phyloP scores from a whole-genome alignment of 2,888 invertebrate genomes.

The Mycogona germanica region DNA sequence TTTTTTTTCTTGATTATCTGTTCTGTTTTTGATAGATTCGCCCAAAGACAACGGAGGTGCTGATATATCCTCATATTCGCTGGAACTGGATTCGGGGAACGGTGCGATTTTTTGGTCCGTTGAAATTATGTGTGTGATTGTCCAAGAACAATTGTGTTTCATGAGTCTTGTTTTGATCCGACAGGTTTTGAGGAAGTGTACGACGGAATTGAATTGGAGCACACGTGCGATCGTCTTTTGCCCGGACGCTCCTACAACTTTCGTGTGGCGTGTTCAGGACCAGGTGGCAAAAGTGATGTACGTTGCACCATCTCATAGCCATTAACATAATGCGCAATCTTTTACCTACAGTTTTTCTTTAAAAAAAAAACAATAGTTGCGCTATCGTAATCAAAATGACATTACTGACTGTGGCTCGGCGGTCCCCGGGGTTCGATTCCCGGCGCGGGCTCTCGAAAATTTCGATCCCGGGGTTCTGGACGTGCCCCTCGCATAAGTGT shows the following conservation, averaged over 20 bases:
- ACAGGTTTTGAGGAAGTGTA: slow-evolving; percentile 61
- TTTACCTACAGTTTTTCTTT: no score
- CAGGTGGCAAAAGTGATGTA: slow-evolving; percentile 58
- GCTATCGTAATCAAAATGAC: no score
- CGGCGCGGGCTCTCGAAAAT: no score
- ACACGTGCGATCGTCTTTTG: slow-evolving; percentile 62
- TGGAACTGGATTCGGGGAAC: slow-evolving; percentile 55
- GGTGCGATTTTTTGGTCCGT: slow-evolving; percentile 22
- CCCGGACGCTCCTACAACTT: slow-evolving; percentile 71
- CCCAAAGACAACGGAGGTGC: slow-evolving; percentile 63
- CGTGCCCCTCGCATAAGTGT: no score
- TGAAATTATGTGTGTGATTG: slow-evolving; percentile 22
- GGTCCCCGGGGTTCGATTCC: no score
- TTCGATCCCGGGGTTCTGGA: no score
- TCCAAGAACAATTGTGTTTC: not conserved
- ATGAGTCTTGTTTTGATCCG: no score
- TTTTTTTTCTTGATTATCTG: slow-evolving; percentile 7
- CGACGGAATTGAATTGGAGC: slow-evolving; percentile 60
- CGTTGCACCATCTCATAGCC: slow-evolving; percentile 3
- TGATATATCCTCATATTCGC: slow-evolving; percentile 49
- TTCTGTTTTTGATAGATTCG: slow-evolving; percentile 40
- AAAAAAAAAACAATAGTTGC: no score
- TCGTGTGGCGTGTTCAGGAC: slow-evolving; percentile 58
- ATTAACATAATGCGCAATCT: not conserved
- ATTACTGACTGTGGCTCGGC: no score